These are phyloP conservation scores for Ariopsis seemanni DNA, from an alignment of 2,113 vertebrate genomes.

Conservation along the genomic window DNA sequence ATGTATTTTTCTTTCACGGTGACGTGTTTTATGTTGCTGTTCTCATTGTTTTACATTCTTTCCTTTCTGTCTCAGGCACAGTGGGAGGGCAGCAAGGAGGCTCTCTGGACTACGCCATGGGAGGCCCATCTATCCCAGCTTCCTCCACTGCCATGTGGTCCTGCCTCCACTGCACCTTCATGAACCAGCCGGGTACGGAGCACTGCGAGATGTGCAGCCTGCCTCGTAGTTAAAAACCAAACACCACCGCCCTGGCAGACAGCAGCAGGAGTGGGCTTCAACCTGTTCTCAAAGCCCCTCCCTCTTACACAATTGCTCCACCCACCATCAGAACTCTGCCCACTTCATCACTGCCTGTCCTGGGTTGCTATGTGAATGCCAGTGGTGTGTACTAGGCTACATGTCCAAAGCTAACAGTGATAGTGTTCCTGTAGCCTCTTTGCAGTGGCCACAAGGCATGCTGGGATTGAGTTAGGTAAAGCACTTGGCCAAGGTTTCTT, in stretches of 20 bases:
- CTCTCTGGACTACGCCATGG: constrained; percentile 84
- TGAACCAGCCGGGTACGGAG: constrained; percentile 96
- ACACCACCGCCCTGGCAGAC: constrained; percentile 51
- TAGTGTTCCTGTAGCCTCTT: constrained; percentile 53
- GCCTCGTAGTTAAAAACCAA: constrained; percentile 79
- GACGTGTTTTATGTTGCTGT: not conserved
- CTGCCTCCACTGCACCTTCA: constrained; percentile 97
- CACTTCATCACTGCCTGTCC: constrained; percentile 54
- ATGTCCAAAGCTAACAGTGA: constrained; percentile 53
- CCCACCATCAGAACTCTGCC: constrained; percentile 11
- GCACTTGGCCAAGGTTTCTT: constrained; percentile 59
- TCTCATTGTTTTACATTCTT: not conserved
- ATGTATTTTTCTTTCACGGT: no score
- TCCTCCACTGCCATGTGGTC: constrained; percentile 89
- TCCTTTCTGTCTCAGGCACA: constrained; percentile 74
- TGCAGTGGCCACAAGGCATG: constrained; percentile 46
- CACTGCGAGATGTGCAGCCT: constrained; percentile 99
- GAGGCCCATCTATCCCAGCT: constrained; percentile 71
- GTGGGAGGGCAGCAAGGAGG: constrained; percentile 86
- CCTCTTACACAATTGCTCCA: not conserved
- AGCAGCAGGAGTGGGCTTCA: constrained; percentile 54
- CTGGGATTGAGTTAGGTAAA: constrained; percentile 53
- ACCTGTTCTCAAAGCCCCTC: constrained; percentile 34
- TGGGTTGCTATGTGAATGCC: constrained; percentile 29
- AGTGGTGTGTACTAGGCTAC: constrained; percentile 58